These are phyloP conservation scores for Synergus laeviventris DNA, from an alignment of 2,888 invertebrate genomes.

Conservation along the genomic window DNA sequence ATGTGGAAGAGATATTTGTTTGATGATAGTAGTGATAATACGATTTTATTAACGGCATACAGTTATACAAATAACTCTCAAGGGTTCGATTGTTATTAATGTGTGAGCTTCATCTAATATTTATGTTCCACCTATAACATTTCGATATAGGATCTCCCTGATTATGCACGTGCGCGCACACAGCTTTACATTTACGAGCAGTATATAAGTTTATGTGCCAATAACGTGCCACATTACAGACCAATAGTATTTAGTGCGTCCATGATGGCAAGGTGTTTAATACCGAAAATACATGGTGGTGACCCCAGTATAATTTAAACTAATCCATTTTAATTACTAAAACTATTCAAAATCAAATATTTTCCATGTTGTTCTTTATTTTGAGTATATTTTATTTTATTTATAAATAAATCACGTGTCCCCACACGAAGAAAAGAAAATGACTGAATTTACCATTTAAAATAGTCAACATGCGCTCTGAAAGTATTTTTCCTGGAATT, in stretches of 20 bases:
- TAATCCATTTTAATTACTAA: neutral
- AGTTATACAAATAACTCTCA: conserved; percentile 48
- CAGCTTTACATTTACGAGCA: conserved; percentile 55
- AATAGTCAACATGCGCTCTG: too few species aligned
- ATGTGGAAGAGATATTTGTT: conserved; percentile 40
- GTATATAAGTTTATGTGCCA: conserved; percentile 56
- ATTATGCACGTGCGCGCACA: conserved; percentile 57
- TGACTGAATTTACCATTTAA: too few species aligned
- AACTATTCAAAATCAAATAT: too few species aligned
- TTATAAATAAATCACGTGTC: too few species aligned
- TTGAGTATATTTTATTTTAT: too few species aligned
- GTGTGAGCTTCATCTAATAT: conserved; percentile 53
- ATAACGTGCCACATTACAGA: conserved; percentile 53
- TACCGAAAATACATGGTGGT: conserved; percentile 1
- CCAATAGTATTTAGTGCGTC: conserved; percentile 49
- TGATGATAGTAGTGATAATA: conserved; percentile 29
- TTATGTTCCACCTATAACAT: conserved; percentile 48
- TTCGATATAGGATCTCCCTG: conserved; percentile 51
- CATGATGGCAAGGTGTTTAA: conserved; percentile 48
- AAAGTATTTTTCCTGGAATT: too few species aligned
- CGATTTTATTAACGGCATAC: conserved; percentile 54
- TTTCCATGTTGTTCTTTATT: too few species aligned
- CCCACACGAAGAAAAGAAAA: too few species aligned
- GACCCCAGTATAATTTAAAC: neutral
- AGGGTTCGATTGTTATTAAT: conserved; percentile 51